Percentiles rank a stretch among this genome's conserved stretches.
These are phyloP conservation scores for Diorhabda elongata DNA, from an alignment of 1,140 invertebrate species.

Conservation along the genomic window DNA sequence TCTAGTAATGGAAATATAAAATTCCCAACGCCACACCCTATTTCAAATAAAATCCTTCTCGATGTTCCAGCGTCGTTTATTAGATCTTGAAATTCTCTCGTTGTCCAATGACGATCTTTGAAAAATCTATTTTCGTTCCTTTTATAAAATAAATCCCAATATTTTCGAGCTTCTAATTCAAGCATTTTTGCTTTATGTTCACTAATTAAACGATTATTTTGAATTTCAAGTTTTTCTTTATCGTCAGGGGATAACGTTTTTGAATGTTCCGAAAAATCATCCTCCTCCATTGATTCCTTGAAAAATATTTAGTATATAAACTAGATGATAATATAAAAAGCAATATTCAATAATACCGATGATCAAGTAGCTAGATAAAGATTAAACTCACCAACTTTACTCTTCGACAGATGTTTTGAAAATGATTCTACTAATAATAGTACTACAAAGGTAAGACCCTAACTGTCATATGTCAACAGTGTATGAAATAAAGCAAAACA, in stretches of 20 bases:
- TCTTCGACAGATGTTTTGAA: no score
- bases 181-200: slow-evolving; percentile 77
- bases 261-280: slow-evolving; percentile 5
- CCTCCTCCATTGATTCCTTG: slow-evolving; percentile 2
- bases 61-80: slow-evolving; percentile 41
- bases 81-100: slow-evolving; percentile 88
- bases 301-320: not conserved
- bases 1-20: slow-evolving; percentile 90
- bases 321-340: no score
- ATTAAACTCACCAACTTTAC: no score
- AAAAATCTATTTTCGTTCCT: slow-evolving; percentile 89
- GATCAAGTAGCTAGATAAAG: no score
- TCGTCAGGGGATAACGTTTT: slow-evolving; percentile 56
- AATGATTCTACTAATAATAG: no score
- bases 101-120: slow-evolving; percentile 96
- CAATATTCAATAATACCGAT: no score
- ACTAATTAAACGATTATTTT: slow-evolving; percentile 68
- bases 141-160: slow-evolving; percentile 99
- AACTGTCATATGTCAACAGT: no score
- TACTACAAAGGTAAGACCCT: no score
- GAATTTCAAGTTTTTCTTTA: slow-evolving; percentile 55
- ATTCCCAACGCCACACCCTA: slow-evolving; percentile 97
- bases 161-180: slow-evolving; percentile 81
- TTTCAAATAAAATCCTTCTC: slow-evolving; percentile 65
- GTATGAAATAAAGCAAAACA: no score